These are phyloP conservation scores for Octodon degus DNA, from an alignment of 2,113 vertebrate species.

Conservation along the genomic window DNA sequence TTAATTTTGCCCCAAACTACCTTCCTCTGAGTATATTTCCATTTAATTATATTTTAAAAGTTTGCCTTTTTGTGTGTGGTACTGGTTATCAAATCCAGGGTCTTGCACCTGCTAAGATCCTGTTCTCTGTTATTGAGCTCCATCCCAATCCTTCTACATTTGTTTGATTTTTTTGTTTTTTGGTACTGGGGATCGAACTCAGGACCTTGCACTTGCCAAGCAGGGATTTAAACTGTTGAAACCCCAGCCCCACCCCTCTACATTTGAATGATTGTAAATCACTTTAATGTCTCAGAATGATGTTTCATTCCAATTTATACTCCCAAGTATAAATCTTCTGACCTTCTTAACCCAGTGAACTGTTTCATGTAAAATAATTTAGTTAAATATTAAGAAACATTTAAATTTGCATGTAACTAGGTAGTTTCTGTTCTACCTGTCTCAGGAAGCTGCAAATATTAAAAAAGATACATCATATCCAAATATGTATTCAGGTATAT, in stretches of 20 bases:
- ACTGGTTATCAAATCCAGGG: background rate
- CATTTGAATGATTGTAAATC: conserved; percentile 14
- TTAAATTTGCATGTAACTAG: background rate
- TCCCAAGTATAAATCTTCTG: conserved; percentile 53
- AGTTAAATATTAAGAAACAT: background rate
- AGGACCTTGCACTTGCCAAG: background rate
- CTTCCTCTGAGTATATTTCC: conserved; percentile 55
- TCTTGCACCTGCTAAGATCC: background rate
- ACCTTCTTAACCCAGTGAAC: conserved; percentile 37
- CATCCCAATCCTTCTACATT: background rate
- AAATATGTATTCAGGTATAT: background rate
- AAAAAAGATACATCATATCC: conserved; percentile 32
- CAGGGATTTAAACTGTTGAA: no score
- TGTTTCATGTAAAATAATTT: background rate
- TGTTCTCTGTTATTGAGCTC: no score
- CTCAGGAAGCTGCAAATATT: background rate
- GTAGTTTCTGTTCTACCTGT: conserved; percentile 14
- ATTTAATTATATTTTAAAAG: conserved; percentile 16
- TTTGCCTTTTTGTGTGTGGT: background rate
- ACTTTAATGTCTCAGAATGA: conserved; percentile 58
- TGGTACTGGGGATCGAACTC: no score
- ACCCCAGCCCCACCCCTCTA: background rate
- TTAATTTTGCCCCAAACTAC: background rate
- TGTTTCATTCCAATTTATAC: conserved; percentile 52
- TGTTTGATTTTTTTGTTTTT: no score